Base-by-base conservation (phyloP, 2,113 vertebrate genomes). In the Stegostoma tigrinum region DNA sequence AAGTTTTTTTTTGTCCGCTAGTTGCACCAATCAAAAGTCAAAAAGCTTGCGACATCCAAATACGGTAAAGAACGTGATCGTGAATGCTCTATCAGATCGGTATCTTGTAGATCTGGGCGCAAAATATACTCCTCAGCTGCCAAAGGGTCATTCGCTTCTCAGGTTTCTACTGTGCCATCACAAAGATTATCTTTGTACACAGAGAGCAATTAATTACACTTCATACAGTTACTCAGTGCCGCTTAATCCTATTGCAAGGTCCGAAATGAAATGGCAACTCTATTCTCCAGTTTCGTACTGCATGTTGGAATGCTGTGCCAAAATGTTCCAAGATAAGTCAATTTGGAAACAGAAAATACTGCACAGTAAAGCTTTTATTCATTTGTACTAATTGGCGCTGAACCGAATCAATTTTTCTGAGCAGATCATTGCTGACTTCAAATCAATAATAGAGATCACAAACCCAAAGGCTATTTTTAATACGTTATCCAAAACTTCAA, bases 161-260 rank as follows among this genome's bases (percentile, higher is more conserved):
- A 85, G 96, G 96, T 97, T 97, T 97, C 96, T 96, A 83, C 95
- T 38, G 96, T 96, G 96, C 96, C 97, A 83, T 95, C 96, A 96
- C 94, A 95, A 96, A 96, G 97, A 97, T 97, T 96, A 98, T 95
- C 96, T 95, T 95, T 96, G 96, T 97, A 97, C 96, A 94, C 97
- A 98, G 97, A 96, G 96, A 97, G 97, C 95, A 96, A 97, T 97
- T 98, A 97, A 98, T 98, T 97, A 96, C 96, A 97, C 97, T 97
- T 98, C 98, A 97, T 96, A 96, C 96, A 96, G 96, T 97, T 96
- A 96, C 96, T 80, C n/a, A 96, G 97, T 96, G 96, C 96, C 96
- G 97, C 98, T 97, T 34, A 96, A 97, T 97, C 96, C 96, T 96
- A 96, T 97, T 97, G 97, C 97, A 97, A 97, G 95, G 96, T 96